phyloP scores from a whole-genome alignment of 2,113 vertebrate species.

The Pollimyrus isidori region DNA sequence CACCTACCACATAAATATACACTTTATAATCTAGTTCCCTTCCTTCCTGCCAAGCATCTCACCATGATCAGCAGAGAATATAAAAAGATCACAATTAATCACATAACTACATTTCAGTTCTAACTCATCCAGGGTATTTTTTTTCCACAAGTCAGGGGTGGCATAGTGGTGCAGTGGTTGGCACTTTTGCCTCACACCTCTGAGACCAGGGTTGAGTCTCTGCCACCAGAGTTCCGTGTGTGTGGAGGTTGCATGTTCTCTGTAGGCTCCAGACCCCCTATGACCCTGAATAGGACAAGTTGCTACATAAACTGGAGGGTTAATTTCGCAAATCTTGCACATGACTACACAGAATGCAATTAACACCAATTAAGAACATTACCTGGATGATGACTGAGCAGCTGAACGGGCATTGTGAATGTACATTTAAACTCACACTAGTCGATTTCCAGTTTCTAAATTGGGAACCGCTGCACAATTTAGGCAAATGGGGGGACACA shows the following conservation, averaged over 20 bases:
- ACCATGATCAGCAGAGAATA: neutral
- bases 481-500: neutral
- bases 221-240: neutral
- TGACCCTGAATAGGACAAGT: neutral
- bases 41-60: neutral
- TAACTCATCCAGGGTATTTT: neutral
- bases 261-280: neutral
- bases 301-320: neutral
- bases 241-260: neutral
- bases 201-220: neutral
- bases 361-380: neutral
- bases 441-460: neutral
- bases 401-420: neutral
- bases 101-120: too few relatives aligned
- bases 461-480: too few relatives aligned
- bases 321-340: neutral
- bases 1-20: neutral
- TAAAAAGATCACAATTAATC: neutral
- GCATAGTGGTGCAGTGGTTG: too few relatives aligned
- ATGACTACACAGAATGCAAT: neutral
- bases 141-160: neutral
- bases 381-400: neutral
- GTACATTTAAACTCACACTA: neutral
- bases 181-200: neutral
- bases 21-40: neutral